phyloP scores from a whole-genome alignment of 2,888 invertebrate species.

The Palloptera scutellata region DNA sequence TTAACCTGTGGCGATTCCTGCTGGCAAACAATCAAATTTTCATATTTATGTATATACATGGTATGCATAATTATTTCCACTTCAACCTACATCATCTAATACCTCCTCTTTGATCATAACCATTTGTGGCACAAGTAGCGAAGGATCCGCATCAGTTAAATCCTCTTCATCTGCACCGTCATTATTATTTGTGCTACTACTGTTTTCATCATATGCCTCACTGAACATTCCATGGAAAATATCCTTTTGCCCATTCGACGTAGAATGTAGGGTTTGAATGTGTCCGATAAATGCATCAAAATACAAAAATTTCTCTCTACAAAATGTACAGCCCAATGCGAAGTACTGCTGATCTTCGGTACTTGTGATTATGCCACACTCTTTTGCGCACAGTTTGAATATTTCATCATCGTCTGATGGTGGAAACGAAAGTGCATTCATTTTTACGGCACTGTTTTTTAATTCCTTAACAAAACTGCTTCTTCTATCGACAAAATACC shows the following conservation, averaged over 20 bases:
- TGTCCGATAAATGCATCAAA: conserved; percentile 58
- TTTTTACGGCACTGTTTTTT: conserved; percentile 28
- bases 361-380: conserved; percentile 57
- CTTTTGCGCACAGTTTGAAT: conserved; percentile 56
- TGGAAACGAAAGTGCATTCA: conserved; percentile 58
- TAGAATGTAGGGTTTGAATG: conserved; percentile 54
- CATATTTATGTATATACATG: not conserved
- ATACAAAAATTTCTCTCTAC: conserved; percentile 57
- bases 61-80: not conserved
- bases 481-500: conserved; percentile 9
- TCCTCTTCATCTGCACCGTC: conserved; percentile 48
- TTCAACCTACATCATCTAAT: conserved; percentile 35
- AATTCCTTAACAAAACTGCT: conserved; percentile 6
- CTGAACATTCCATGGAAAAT: conserved; percentile 22
- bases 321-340: conserved; percentile 51
- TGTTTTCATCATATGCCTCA: conserved; percentile 27
- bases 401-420: conserved; percentile 56
- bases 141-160: conserved; percentile 51
- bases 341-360: conserved; percentile 59
- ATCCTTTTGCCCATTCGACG: conserved; percentile 32
- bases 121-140: conserved; percentile 54
- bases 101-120: conserved; percentile 50
- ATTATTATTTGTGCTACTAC: conserved; percentile 25
- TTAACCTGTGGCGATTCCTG: conserved; percentile 10
- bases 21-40: not conserved